Evolutionary conservation across 1,140 invertebrate species (phyloP), one percentile per base, ranked within the genome.

Genomic region (Chionoecetes opilio): DNA sequence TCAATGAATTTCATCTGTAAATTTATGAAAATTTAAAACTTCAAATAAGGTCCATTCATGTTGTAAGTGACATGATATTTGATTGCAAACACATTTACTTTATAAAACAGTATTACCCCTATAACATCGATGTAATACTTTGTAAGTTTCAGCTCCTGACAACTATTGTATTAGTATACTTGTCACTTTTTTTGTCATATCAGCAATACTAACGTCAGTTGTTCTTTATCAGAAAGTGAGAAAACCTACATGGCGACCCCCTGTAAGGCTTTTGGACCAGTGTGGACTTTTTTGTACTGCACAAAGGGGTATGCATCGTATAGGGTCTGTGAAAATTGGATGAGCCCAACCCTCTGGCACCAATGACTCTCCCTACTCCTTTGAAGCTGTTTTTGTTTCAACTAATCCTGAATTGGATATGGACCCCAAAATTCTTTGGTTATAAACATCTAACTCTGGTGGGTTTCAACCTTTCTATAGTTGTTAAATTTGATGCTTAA

Each of bases 291-390:
- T 0, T 96, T 99, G 0, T 99, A 99, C 96, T 98, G 98, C 89
- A 97, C 98, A 35, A 99, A 99, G 98, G 99, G 99, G 14, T 99
- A 98, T 97, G 98, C 98, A 29, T 99, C 98, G 0, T 99, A 99
- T 96, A 96, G 99, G 63, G 98, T 99, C 0, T 98, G 94, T 89
- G 6, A 8, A 37, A 86, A 26, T 34, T 91, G 11, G 89, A 85
- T 9, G 41, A 75, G 31, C 94, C 94, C 17, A 37, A 92, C 31
- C 1, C 92, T 8, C 17, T 95, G n/a, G 14, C 29, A 11, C 38
- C 32, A 1, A 31, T 29, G 17, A 5, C 29, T 32, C 94, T 95
- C 0, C 94, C 94, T 17, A 5, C 37, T 31, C 94, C 94, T 14
- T 41, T 95, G 26, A 84, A 85, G 32, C 38, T 95, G 26, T 95